A percentile compares a stretch with the other conserved stretches of the same genome.
phyloP scores from a whole-genome alignment of 2,888 invertebrate species.

The Tuta absoluta region DNA sequence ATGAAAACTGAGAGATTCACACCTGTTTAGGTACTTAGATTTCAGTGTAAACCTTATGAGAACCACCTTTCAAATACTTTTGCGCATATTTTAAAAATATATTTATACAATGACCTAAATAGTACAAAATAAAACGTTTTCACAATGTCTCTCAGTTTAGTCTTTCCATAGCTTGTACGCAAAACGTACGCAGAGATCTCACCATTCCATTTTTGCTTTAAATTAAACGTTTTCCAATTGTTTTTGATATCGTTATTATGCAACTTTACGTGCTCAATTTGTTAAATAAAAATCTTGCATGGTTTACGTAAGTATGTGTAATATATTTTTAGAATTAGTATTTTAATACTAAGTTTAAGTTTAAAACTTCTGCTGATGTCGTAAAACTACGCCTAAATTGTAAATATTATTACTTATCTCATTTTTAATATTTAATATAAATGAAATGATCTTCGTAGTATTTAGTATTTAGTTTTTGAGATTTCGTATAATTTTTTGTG shows the following conservation, averaged over 20 bases:
- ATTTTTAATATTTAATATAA: slow-evolving; percentile 40
- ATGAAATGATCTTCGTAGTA: slow-evolving; percentile 71
- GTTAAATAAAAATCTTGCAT: slow-evolving; percentile 44
- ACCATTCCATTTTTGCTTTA: slow-evolving; percentile 76
- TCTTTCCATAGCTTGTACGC: slow-evolving; percentile 37
- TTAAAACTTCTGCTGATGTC: slow-evolving; percentile 52
- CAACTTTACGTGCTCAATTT: slow-evolving; percentile 66
- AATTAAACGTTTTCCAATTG: slow-evolving; percentile 42
- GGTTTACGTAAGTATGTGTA: slow-evolving; percentile 51
- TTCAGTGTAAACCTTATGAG: too few relatives aligned
- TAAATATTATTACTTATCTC: slow-evolving; percentile 50
- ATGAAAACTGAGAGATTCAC: slow-evolving; percentile 1
- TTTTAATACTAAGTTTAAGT: slow-evolving; percentile 45
- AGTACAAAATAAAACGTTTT: background rate
- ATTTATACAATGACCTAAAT: too few relatives aligned
- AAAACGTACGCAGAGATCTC: slow-evolving; percentile 64
- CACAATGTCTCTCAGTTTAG: slow-evolving; percentile 9
- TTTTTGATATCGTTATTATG: slow-evolving; percentile 38
- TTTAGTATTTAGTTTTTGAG: slow-evolving; percentile 49
- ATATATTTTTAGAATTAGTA: slow-evolving; percentile 52
- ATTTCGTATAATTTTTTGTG: slow-evolving; percentile 53
- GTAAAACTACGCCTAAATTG: slow-evolving; percentile 51
- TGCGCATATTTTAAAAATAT: too few relatives aligned
- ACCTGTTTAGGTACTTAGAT: too few relatives aligned
- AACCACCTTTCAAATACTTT: too few relatives aligned